Evolutionary conservation across 2,797 vertebrate genomes (phyloP), one percentile per base, ranked within the genome.

Genomic region (Craterocephalus amniculus): DNA sequence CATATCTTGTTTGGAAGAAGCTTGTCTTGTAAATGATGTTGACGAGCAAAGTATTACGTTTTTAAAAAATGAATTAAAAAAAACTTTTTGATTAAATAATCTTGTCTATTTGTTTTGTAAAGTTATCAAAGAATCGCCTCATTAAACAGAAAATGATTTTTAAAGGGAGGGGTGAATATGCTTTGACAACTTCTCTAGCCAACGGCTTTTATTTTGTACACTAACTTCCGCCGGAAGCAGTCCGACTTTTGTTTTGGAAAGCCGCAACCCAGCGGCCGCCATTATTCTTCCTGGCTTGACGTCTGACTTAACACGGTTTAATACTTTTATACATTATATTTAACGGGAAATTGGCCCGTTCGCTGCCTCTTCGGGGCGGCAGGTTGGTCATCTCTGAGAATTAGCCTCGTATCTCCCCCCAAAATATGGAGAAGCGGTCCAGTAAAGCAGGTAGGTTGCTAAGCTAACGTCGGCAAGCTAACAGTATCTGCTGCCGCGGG

Each of bases 231-330:
- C 70, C 87, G 91, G 92, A 93, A 84, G 22, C 55, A n/a, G 26
- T 22, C 35, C 0, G 78, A 83, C 89, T 91, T 91, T 93, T 93
- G 89, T 91, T 93, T 92, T 93, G 91, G 89, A 92, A 92, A 91
- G 71, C 84, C 75, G 71, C 67, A 67, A 31, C 14, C 18, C 22
- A 74, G 76, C 83, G 80, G 91, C 38, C 90, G 89, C 89, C 90
- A 91, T 92, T 90, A 93, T 91, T 92, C 73, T 91, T 69, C 88
- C 80, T 89, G 91, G 85, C 90, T 93, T 93, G 92, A 93, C 91
- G 80, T 62, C 72, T 76, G 43, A 60, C 8, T 65, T 24, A 79
- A 86, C 67, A 78, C 84, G 65, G 24, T 83, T 85, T 76, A 83
- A 76, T 63, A 80, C 38, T 78, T 87, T 82, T 57, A 64, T 74